Percentiles rank a stretch among this genome's conserved stretches.
These are phyloP conservation scores for Crotalus viridis DNA, from an alignment of 2,113 vertebrate species.

Conservation along the genomic window DNA sequence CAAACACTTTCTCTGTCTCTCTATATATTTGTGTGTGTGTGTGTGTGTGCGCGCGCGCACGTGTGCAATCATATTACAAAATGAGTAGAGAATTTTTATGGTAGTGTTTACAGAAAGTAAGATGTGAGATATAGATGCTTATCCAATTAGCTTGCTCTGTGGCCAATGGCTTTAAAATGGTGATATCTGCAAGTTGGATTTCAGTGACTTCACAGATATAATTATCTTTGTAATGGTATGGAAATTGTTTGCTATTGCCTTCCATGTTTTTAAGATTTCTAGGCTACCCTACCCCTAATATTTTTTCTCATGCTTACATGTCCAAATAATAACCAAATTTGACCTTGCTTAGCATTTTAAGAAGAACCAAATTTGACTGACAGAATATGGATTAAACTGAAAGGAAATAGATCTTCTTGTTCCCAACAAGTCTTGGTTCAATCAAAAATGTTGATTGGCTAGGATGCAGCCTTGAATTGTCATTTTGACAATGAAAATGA, in stretches of 20 bases:
- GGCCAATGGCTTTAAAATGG: background rate
- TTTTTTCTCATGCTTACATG: background rate
- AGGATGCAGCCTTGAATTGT: background rate
- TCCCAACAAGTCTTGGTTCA: background rate
- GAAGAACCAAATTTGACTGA: background rate
- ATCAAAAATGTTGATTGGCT: background rate
- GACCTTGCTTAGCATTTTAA: background rate
- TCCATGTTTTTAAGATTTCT: background rate
- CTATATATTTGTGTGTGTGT: too few relatives aligned
- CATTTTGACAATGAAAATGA: background rate
- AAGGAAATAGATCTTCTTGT: background rate
- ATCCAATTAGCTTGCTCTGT: background rate
- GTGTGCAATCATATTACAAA: background rate
- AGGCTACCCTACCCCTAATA: background rate
- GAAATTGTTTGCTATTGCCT: background rate
- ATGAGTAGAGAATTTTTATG: background rate
- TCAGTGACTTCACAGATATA: background rate
- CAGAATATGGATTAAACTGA: background rate
- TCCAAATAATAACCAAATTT: background rate
- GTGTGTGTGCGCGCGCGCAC: too few relatives aligned
- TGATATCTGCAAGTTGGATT: background rate
- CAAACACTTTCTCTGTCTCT: background rate
- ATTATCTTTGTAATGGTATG: background rate
- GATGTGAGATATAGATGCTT: background rate
- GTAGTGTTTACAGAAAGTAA: background rate